phyloP scores from a whole-genome alignment of 2,113 vertebrate species.

The Crotalus horridus region DNA sequence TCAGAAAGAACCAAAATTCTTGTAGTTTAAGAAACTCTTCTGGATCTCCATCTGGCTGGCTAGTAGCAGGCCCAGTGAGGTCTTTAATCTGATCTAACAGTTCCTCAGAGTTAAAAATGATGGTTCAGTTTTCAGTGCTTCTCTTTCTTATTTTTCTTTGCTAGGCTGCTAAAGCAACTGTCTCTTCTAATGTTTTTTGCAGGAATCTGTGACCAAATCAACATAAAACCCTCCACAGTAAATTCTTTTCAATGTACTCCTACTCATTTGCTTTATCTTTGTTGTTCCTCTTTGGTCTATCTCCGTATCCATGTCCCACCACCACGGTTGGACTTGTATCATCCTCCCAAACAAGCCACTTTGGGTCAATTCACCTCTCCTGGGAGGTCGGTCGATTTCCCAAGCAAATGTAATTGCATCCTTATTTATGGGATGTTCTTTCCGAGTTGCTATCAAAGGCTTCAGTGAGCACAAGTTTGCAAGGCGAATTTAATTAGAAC shows the following conservation, averaged over 20 bases:
- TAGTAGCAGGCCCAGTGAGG: not conserved
- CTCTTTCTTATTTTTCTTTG: not conserved
- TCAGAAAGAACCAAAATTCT: too few relatives aligned
- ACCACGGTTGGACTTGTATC: accelerated
- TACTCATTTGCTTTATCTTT: not conserved
- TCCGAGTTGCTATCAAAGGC: not conserved
- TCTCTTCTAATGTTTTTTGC: not conserved
- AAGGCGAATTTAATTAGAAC: not conserved
- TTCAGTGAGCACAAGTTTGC: not conserved
- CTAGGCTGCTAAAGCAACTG: not conserved
- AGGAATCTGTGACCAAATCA: too few relatives aligned
- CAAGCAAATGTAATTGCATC: accelerated
- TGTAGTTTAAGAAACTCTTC: not conserved
- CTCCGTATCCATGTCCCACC: not conserved
- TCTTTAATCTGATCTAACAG: not conserved
- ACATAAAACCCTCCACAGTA: not conserved
- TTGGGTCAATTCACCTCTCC: not conserved
- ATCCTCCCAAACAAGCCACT: accelerated
- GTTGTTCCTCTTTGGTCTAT: accelerated
- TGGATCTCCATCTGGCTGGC: not conserved
- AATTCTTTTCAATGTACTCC: not conserved
- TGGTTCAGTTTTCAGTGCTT: not conserved
- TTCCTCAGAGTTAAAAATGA: not conserved
- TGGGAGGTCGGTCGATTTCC: not conserved
- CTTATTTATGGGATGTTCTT: not conserved